Conservation (phyloP, 2,113 vertebrate species). For the Stegastes partitus region DNA sequence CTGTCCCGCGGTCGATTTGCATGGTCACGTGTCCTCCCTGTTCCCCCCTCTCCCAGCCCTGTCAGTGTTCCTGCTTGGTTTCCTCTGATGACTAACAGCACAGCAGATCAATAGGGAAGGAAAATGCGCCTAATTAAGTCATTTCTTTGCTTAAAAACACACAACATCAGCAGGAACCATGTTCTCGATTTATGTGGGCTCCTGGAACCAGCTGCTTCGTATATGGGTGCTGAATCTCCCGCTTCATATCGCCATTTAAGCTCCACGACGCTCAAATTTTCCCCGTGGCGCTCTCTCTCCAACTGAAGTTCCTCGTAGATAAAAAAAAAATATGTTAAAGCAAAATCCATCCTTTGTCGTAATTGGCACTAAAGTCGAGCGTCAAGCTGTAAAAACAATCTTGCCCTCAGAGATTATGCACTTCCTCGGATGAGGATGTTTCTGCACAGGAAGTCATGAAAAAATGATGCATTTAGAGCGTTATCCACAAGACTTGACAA, state of each 20-base stretch:
- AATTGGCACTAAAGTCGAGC: constrained; percentile 62
- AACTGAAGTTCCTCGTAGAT: constrained; percentile 43
- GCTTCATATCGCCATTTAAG: constrained; percentile 31
- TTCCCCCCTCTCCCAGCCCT: constrained; percentile 55
- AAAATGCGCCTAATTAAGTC: background rate
- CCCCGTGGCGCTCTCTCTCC: constrained; percentile 14
- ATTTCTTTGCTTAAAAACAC: background rate
- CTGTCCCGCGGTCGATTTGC: constrained; percentile 78
- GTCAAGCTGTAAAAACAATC: constrained; percentile 61
- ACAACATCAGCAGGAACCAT: background rate
- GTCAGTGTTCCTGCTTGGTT: constrained; percentile 93
- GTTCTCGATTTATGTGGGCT: constrained; percentile 2
- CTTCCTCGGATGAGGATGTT: constrained; percentile 60
- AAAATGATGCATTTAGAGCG: constrained; percentile 75
- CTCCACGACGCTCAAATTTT: constrained; percentile 9
- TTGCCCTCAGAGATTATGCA: constrained; percentile 60
- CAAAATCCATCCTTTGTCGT: constrained; percentile 55
- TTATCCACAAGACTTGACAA: constrained; percentile 79
- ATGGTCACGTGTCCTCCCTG: constrained; percentile 84
- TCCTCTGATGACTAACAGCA: constrained; percentile 75
- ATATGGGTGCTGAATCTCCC: background rate
- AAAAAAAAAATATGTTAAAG: constrained; percentile 45
- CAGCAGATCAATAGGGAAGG: constrained; percentile 43
- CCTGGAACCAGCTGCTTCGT: constrained; percentile 14
- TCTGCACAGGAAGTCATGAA: constrained; percentile 70